Conservation (phyloP, 1,140 invertebrate species). For the Drosophila ironensis region DNA sequence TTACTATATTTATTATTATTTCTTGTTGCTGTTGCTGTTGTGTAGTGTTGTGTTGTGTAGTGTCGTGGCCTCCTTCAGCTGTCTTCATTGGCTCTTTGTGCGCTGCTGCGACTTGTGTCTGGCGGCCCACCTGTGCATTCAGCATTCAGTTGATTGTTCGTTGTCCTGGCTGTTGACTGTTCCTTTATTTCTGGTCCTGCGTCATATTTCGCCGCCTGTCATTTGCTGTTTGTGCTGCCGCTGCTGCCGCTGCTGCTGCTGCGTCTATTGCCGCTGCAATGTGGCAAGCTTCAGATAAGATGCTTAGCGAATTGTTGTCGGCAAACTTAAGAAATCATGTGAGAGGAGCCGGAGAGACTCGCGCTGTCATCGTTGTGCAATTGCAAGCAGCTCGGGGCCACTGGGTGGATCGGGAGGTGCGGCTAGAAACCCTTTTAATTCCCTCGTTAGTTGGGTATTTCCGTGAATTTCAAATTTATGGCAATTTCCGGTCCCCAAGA, state of each 20-base stretch:
- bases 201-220: slow-evolving; percentile 46
- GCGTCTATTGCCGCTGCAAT: slow-evolving; percentile 40
- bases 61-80: background rate
- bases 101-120: slow-evolving; percentile 30
- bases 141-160: slow-evolving; percentile 41
- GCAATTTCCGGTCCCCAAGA: slow-evolving; percentile 20
- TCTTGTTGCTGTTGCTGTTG: no score
- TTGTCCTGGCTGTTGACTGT: slow-evolving; percentile 31
- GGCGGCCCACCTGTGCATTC: slow-evolving; percentile 35
- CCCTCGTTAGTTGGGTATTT: slow-evolving; percentile 41
- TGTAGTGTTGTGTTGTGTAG: no score
- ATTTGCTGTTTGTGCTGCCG: slow-evolving; percentile 36
- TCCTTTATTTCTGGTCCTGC: slow-evolving; percentile 38
- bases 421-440: slow-evolving; percentile 17
- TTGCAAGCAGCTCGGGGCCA: background rate
- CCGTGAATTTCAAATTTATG: slow-evolving; percentile 20
- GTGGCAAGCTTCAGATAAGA: slow-evolving; percentile 67
- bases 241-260: slow-evolving; percentile 2
- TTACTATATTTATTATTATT: background rate
- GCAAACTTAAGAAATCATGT: slow-evolving; percentile 42
- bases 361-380: slow-evolving; percentile 17
- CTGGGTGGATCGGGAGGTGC: no score
- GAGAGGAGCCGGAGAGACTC: slow-evolving; percentile 6
- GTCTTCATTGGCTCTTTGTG: slow-evolving; percentile 28
- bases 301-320: slow-evolving; percentile 39